Percentiles rank a stretch among this genome's conserved stretches.
These are phyloP conservation scores for Leuciscus idus DNA, from an alignment of 2,113 vertebrate genomes.

Conservation along the genomic window DNA sequence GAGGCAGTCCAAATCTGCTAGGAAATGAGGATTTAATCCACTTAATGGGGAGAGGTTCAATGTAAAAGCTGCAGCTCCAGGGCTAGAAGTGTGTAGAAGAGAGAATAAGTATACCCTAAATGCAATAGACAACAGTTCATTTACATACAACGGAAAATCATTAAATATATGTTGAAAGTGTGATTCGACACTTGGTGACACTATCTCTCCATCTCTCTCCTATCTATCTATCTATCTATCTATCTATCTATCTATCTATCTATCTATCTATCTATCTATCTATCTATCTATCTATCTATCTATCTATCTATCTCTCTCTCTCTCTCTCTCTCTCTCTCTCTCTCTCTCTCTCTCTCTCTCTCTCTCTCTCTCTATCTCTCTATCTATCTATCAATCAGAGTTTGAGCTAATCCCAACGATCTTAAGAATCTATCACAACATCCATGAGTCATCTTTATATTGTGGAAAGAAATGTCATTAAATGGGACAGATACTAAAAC, in stretches of 20 bases:
- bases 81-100: background rate
- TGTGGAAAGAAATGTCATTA: background rate
- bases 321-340: no score
- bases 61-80: slow-evolving; percentile 24
- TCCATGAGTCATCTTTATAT: background rate
- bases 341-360: no score
- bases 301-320: no score
- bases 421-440: background rate
- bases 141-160: background rate
- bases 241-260: no score
- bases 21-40: slow-evolving; percentile 40
- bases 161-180: background rate
- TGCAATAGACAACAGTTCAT: slow-evolving; percentile 14
- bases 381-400: background rate
- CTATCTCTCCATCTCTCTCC: no score
- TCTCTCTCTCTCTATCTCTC: no score
- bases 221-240: no score
- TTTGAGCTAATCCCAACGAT: background rate
- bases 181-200: background rate
- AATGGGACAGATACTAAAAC: background rate
- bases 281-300: no score
- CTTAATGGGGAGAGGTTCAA: background rate
- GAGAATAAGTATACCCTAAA: background rate
- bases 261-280: no score
- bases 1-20: slow-evolving; percentile 1